Conservation (phyloP, 1,140 invertebrate genomes). For the Bombus consobrinus region DNA sequence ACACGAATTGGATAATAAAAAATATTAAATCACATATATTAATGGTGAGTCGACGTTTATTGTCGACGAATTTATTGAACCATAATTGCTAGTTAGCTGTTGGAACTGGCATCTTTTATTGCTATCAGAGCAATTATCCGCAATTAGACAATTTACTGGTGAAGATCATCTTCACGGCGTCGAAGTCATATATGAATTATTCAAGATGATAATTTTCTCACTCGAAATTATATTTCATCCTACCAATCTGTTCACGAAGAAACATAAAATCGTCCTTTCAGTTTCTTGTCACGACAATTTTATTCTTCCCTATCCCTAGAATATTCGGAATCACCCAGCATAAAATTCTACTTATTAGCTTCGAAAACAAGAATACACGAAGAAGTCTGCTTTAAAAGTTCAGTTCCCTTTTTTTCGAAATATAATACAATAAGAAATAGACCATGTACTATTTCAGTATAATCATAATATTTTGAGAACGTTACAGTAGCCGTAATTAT, state of each 20-base stretch:
- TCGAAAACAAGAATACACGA: too few relatives aligned
- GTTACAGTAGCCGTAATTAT: too few relatives aligned
- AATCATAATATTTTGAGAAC: too few relatives aligned
- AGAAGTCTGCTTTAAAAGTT: too few relatives aligned
- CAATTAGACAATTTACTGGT: neutral
- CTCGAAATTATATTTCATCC: neutral
- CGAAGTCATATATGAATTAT: neutral
- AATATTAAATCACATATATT: neutral
- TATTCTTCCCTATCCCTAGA: neutral
- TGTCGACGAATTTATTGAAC: neutral
- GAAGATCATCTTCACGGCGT: too few relatives aligned
- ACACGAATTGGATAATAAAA: neutral
- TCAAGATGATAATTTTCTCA: neutral
- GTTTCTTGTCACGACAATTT: neutral
- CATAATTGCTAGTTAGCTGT: neutral
- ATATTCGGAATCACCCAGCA: too few relatives aligned
- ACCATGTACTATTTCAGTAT: too few relatives aligned
- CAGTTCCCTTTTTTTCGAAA: too few relatives aligned
- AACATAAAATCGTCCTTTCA: neutral
- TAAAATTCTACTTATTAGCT: too few relatives aligned
- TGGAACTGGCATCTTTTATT: neutral
- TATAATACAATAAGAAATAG: too few relatives aligned
- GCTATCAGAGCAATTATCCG: neutral
- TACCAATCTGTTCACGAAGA: neutral
- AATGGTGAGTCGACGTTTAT: neutral